Base-by-base conservation (phyloP, 2,113 vertebrate genomes). In the Rhineura floridana region DNA sequence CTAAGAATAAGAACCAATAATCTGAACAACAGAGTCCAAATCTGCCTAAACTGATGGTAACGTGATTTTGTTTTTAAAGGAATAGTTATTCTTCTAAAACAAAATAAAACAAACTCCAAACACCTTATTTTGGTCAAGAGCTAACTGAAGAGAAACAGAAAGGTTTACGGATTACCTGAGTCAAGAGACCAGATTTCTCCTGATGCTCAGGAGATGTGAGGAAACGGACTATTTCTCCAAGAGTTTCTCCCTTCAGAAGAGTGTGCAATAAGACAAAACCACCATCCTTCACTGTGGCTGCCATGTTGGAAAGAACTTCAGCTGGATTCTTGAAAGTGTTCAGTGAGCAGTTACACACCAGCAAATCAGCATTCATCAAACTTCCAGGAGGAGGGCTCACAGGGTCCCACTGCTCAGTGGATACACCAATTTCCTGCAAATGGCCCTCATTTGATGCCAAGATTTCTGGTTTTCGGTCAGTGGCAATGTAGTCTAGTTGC, bases 201-300 rank as follows among this genome's bases (percentile, higher is more conserved):
- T 94, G 95, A 0, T 93, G 90, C 83, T 95, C 96, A 0, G 96
- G 95, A 11, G 94, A 94, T 65, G 95, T 97, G 83, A 99, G 97
- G 92, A 98, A 98, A 76, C 96, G 62, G 2, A 99, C 94, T 0
- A 87, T 97, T 91, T 99, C 99, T 17, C 97, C 98, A 19, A 99
- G 92, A 8, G 96, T 95, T 75, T 98, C 96, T 59, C 97, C 98
- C 81, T 95, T 96, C 25, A 99, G 97, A 88, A 99, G 95, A 0
- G 97, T 96, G 94, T 99, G 99, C 6, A 99, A 46, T 75, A 99
- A 95, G 84, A 99, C 73, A 94, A 99, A 99, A 0, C 98, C 99
- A 0, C 97, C 97, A 62, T 97, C 97, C 92, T 96, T 98, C 52
- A 97, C 93, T 30, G 97, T 96, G 8, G 98, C 98, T 6, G 90